Evolutionary conservation across 2,888 invertebrate species (phyloP).

Genomic region (Masnerella sp.): DNA sequence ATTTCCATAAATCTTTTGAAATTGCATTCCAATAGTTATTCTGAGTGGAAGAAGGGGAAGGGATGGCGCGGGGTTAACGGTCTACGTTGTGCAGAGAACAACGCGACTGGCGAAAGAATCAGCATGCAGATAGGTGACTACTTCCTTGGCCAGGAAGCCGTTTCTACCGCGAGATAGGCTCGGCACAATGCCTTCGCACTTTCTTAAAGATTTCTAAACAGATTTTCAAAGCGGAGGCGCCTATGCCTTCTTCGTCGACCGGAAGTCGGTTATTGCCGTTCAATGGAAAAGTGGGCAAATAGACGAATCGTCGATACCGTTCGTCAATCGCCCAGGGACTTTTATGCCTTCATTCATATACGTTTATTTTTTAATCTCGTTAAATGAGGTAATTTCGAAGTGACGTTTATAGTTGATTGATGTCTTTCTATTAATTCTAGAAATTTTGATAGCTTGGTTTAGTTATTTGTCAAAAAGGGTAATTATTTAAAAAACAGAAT

Average conservation of each 20-base stretch:
- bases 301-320: conserved; percentile 21
- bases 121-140: conserved; percentile 36
- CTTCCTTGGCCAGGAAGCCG: conserved; percentile 54
- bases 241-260: conserved; percentile 43
- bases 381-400: too few species aligned
- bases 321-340: conserved; percentile 3
- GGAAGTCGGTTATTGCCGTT: conserved; percentile 42
- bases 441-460: too few species aligned
- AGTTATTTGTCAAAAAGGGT: too few species aligned
- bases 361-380: too few species aligned
- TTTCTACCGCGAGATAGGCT: conserved; percentile 52
- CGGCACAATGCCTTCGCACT: conserved; percentile 64
- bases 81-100: conserved; percentile 32
- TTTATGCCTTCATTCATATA: too few species aligned
- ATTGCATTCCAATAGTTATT: conserved; percentile 15
- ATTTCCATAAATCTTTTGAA: conserved; percentile 32
- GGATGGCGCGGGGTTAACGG: conserved; percentile 57
- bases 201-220: conserved; percentile 68
- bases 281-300: conserved; percentile 23
- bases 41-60: conserved; percentile 2
- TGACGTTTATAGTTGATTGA: too few species aligned
- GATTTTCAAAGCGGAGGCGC: conserved; percentile 63
- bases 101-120: conserved; percentile 35
- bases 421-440: too few species aligned
- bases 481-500: too few species aligned